Conservation (phyloP, 2,888 invertebrate species). For the Timema podura region DNA sequence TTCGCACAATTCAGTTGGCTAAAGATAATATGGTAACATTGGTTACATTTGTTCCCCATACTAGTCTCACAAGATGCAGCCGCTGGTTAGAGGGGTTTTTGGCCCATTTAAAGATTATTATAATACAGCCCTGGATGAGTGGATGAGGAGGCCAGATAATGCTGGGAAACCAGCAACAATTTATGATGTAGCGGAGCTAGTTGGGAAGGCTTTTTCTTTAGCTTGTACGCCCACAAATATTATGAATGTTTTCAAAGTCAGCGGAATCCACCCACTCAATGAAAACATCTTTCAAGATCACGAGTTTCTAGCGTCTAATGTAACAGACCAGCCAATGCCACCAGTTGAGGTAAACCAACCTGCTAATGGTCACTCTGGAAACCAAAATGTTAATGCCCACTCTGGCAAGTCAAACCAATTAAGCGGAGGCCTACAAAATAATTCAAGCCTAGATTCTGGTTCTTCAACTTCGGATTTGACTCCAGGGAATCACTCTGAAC, state of each 20-base stretch:
- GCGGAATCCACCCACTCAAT: slow-evolving; percentile 35
- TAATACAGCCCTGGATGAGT: slow-evolving; percentile 37
- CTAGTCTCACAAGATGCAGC: slow-evolving; percentile 41
- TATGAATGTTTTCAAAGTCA: slow-evolving; percentile 29
- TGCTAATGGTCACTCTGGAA: too few species aligned
- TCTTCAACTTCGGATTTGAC: too few species aligned
- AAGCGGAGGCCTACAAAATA: too few species aligned
- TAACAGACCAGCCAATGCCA: slow-evolving; percentile 27
- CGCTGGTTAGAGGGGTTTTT: slow-evolving; percentile 38
- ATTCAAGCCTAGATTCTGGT: too few species aligned
- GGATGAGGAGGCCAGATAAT: slow-evolving; percentile 34
- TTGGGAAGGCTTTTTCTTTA: slow-evolving; percentile 26
- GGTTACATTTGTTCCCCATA: slow-evolving; percentile 40
- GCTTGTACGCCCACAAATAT: slow-evolving; percentile 31
- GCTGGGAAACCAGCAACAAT: slow-evolving; percentile 38
- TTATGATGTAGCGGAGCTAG: slow-evolving; percentile 30
- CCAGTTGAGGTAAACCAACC: not conserved
- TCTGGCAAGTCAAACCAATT: too few species aligned
- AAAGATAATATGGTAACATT: slow-evolving; percentile 39
- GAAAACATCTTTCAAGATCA: slow-evolving; percentile 30
- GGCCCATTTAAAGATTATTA: slow-evolving; percentile 39
- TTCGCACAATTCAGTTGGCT: slow-evolving; percentile 36
- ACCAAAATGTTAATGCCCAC: too few species aligned
- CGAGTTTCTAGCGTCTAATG: slow-evolving; percentile 23
- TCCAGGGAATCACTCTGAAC: too few species aligned